A percentile compares a stretch with the other conserved stretches of the same genome.
phyloP scores from a whole-genome alignment of 2,888 invertebrate genomes.

The Scelioninae gen. 1 region DNA sequence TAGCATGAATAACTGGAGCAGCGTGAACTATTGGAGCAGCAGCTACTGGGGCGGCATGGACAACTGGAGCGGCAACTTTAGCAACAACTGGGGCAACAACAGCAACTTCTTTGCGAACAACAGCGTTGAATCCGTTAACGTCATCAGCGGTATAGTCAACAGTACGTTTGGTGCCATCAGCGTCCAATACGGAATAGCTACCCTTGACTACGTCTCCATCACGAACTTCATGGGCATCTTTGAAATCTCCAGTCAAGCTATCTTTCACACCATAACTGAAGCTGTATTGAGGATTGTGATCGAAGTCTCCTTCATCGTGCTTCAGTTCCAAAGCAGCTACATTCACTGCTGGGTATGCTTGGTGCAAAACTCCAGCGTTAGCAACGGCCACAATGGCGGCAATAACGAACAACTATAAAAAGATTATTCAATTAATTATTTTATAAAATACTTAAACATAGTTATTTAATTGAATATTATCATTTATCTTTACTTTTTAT shows the following conservation, averaged over 20 bases:
- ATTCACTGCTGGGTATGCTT: neutral
- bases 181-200: constrained; percentile 75
- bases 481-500: too few relatives aligned
- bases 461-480: too few relatives aligned
- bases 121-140: constrained; percentile 68
- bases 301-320: constrained; percentile 12
- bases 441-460: too few relatives aligned
- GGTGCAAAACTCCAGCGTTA: neutral
- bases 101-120: constrained; percentile 14
- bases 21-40: too few relatives aligned
- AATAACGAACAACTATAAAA: neutral
- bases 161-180: constrained; percentile 76
- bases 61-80: too few relatives aligned
- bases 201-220: constrained; percentile 74
- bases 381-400: constrained; percentile 3
- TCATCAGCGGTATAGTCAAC: constrained; percentile 76
- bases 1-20: too few relatives aligned
- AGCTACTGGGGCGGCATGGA: too few relatives aligned
- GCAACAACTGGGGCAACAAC: too few relatives aligned
- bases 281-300: constrained; percentile 26
- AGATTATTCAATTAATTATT: too few relatives aligned
- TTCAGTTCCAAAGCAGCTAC: neutral
- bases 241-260: constrained; percentile 73
- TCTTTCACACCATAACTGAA: constrained; percentile 69
- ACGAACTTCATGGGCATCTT: constrained; percentile 74